Evolutionary conservation across 1,140 invertebrate genomes (phyloP).

Genomic region (Bombyx mandarina): DNA sequence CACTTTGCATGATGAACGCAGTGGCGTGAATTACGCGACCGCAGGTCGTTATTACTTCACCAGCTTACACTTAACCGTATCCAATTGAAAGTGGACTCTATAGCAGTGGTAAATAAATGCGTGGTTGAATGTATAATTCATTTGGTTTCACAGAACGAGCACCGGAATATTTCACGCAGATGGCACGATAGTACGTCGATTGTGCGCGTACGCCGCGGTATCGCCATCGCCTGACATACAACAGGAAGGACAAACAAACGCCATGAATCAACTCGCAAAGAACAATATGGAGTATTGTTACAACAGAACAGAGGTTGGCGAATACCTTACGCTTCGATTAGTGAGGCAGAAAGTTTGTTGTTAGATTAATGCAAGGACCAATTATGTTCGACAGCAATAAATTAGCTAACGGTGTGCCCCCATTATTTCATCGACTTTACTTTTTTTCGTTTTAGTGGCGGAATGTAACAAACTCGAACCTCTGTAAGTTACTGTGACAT

Average conservation of each 20-base stretch:
- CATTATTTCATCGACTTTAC: too few species aligned
- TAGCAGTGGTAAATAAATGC: neutral
- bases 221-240: conserved; percentile 41
- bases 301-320: too few species aligned
- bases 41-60: conserved; percentile 52
- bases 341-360: too few species aligned
- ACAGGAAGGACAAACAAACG: conserved; percentile 51
- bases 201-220: conserved; percentile 37
- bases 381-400: too few species aligned
- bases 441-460: too few species aligned
- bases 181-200: conserved; percentile 49
- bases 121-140: neutral
- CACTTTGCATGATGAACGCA: conserved; percentile 62
- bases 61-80: neutral
- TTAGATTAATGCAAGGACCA: too few species aligned
- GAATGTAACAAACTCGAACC: too few species aligned
- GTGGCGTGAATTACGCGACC: conserved; percentile 65
- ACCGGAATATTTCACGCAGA: conserved; percentile 63
- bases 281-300: too few species aligned
- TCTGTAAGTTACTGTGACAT: too few species aligned
- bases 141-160: conserved; percentile 7
- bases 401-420: too few species aligned
- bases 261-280: conserved; percentile 37
- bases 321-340: too few species aligned
- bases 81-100: conserved; percentile 7